Evolutionary conservation across 2,888 invertebrate genomes (phyloP).

Genomic region (Darwinula stevensoni): DNA sequence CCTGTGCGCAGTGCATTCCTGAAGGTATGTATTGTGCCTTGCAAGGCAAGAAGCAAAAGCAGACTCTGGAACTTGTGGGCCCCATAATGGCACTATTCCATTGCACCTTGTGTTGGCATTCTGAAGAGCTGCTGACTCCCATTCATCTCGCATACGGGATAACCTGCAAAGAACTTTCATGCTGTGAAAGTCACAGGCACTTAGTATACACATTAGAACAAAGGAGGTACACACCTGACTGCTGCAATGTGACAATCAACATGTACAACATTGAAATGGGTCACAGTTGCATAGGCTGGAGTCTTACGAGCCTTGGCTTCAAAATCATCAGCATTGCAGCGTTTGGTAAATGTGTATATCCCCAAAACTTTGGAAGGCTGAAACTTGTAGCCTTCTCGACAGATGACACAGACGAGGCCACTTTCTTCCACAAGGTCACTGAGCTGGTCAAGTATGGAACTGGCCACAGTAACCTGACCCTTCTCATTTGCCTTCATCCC

Average conservation of each 20-base stretch:
- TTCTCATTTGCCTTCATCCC: constrained; percentile 82
- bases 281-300: constrained; percentile 55
- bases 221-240: constrained; percentile 43
- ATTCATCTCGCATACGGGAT: constrained; percentile 54
- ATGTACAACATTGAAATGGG: constrained; percentile 93
- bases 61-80: constrained; percentile 70
- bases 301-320: constrained; percentile 34
- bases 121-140: constrained; percentile 91
- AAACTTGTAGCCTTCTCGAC: constrained; percentile 87
- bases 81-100: constrained; percentile 83
- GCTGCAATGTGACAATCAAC: constrained; percentile 95
- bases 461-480: constrained; percentile 65
- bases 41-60: constrained; percentile 79
- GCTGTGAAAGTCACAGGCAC: constrained; percentile 5
- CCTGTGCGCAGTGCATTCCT: constrained; percentile 19
- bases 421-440: constrained; percentile 69
- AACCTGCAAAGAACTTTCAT: too few relatives aligned
- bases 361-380: constrained; percentile 76
- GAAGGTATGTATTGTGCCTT: constrained; percentile 58
- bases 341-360: constrained; percentile 86
- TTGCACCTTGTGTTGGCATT: constrained; percentile 96
- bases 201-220: too few relatives aligned
- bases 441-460: constrained; percentile 55
- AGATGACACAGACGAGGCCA: constrained; percentile 85
- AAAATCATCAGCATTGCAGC: constrained; percentile 71